Base-by-base conservation (phyloP, 2,113 vertebrate genomes). In the Coryphaenoides rupestris region DNA sequence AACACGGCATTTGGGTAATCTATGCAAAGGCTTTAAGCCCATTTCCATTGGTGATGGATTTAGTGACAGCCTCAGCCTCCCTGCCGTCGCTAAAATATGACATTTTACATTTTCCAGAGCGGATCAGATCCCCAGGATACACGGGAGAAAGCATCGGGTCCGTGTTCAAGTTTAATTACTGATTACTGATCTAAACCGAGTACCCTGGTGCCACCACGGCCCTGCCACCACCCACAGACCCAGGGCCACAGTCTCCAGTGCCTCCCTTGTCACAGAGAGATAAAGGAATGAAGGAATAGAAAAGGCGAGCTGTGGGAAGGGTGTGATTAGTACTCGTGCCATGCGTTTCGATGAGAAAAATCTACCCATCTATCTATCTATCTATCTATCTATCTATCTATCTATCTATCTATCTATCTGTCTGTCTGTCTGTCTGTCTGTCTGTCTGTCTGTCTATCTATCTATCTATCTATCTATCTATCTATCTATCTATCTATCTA, bases 131-230 rank as follows among this genome's bases (percentile, higher is more conserved):
- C 91, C 90, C 88, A 89, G 91, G 94, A 94, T 89, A 92, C 73
- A 76, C 81, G 76, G 86, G 86, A 90, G 92, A 94, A 94, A 91
- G 33, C 91, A 91, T 84, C 86, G 91, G 87, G 90, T 92, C 90
- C 89, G 85, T 91, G 89, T 93, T 95, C 94, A 93, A 93, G 93
- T 95, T 95, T 95, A 95, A 98, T 96, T 95, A 95, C 94, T 93
- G 92, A 97, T 95, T 94, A 94, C 93, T 93, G 92, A 92, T 94
- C 93, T 89, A 93, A 88, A 94, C 92, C 92, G 86, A 90, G 90
- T 68, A 91, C 88, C 33, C 33, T n/a, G n/a, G n/a, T n/a, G n/a
- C n/a, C n/a, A n/a, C n/a, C n/a, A n/a, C n/a, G n/a, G n/a, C n/a
- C n/a, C n/a, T n/a, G n/a, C n/a, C n/a, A n/a, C n/a, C n/a, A n/a